Conservation (phyloP, 2,797 vertebrate genomes). For the Cyprinella venusta region DNA sequence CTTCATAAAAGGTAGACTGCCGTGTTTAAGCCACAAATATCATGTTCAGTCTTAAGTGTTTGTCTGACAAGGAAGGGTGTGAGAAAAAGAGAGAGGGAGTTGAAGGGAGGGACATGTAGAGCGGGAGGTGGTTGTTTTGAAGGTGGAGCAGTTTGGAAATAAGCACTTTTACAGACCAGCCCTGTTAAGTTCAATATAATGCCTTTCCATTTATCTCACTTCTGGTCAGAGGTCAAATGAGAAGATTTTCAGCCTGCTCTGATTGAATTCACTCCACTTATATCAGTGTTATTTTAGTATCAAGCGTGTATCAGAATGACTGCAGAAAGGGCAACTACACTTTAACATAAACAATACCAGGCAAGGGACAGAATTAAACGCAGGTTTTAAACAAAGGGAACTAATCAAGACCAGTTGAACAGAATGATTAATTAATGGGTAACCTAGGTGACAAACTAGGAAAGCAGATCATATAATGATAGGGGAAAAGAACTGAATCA, state of each 20-base stretch:
- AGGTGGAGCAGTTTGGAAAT: constrained; percentile 41
- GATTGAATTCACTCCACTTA: constrained; percentile 1
- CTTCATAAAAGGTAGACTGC: constrained; percentile 1
- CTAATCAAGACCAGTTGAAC: too few relatives aligned
- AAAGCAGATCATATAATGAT: too few relatives aligned
- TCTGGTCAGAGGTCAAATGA: constrained; percentile 20
- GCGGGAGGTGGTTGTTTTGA: constrained; percentile 26
- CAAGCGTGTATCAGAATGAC: neutral
- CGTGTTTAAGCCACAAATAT: constrained; percentile 17
- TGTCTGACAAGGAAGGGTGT: constrained; percentile 23
- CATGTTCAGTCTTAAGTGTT: constrained; percentile 17
- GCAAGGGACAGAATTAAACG: too few relatives aligned
- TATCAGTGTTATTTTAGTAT: neutral
- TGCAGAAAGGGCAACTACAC: too few relatives aligned
- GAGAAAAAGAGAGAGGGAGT: constrained; percentile 17
- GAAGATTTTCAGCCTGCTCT: constrained; percentile 9
- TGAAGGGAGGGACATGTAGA: constrained; percentile 11
- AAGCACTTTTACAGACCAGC: constrained; percentile 20
- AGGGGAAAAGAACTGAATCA: too few relatives aligned
- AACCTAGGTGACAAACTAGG: too few relatives aligned
- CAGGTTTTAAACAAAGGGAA: too few relatives aligned
- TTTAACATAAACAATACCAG: too few relatives aligned
- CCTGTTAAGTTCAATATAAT: constrained; percentile 35
- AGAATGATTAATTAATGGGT: too few relatives aligned
- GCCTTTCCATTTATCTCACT: constrained; percentile 1